phyloP scores from a whole-genome alignment of 2,888 invertebrate genomes.

The Caenorhabditis angaria region DNA sequence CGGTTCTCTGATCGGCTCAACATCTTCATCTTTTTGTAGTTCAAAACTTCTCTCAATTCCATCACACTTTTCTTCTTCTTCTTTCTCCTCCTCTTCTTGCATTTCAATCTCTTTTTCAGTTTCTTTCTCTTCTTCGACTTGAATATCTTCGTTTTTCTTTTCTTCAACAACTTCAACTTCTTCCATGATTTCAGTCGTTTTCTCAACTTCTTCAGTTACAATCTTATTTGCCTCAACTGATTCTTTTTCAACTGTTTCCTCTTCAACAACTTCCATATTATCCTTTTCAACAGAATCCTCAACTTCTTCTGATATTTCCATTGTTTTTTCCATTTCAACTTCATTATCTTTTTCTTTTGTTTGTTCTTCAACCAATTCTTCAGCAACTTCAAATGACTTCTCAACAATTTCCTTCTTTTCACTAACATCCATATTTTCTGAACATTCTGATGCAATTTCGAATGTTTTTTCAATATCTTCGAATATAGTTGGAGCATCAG shows the following conservation, averaged over 20 bases:
- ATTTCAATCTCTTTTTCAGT: neutral
- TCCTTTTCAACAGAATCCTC: neutral
- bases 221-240: neutral
- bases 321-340: neutral
- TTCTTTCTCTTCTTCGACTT: neutral
- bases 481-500: neutral
- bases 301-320: neutral
- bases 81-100: neutral
- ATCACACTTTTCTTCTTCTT: neutral
- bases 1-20: neutral
- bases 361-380: neutral
- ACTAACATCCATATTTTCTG: conserved; percentile 12
- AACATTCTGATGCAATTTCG: conserved; percentile 6
- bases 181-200: neutral
- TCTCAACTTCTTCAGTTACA: neutral
- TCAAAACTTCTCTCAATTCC: conserved; percentile 12
- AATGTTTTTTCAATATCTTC: conserved; percentile 5
- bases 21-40: conserved; percentile 8
- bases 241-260: neutral
- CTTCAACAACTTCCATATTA: neutral
- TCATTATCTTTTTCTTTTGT: neutral
- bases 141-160: neutral
- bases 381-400: conserved; percentile 5
- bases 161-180: conserved; percentile 1
- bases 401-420: neutral